These are phyloP conservation scores for Polietes domitor DNA, from an alignment of 2,888 invertebrate species.

Conservation along the genomic window DNA sequence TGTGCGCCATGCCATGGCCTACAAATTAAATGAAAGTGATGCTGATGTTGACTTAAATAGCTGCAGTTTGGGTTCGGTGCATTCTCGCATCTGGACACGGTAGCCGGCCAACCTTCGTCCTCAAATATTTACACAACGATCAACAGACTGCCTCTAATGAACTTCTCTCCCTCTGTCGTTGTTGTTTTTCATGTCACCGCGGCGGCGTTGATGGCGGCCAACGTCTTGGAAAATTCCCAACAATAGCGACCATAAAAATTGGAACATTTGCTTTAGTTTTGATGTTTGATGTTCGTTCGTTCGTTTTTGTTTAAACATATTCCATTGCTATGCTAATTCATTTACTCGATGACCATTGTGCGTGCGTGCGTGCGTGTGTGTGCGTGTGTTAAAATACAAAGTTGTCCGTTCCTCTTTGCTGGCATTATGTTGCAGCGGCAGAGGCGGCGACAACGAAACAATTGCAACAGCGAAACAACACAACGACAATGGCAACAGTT, in stretches of 20 bases:
- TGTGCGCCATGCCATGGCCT: background rate
- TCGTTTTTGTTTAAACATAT: background rate
- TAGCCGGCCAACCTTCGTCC: slow-evolving; percentile 7
- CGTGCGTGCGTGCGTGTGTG: too few relatives aligned
- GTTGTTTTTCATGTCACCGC: slow-evolving; percentile 8
- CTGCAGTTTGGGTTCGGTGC: slow-evolving; percentile 5
- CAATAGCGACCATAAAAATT: background rate
- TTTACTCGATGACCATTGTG: slow-evolving; percentile 1
- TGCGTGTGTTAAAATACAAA: background rate
- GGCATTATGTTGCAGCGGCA: slow-evolving; percentile 7
- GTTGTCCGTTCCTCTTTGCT: background rate
- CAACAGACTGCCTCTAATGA: slow-evolving; percentile 1
- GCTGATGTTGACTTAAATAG: slow-evolving; percentile 7
- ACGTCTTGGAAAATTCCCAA: slow-evolving; percentile 1
- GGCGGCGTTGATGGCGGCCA: background rate
- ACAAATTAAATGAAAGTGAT: background rate
- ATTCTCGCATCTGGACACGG: background rate
- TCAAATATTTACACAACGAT: slow-evolving; percentile 21
- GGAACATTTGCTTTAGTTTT: slow-evolving; percentile 13
- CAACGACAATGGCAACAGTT: background rate
- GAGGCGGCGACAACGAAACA: too few relatives aligned
- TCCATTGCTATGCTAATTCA: slow-evolving; percentile 3
- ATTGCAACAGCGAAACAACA: too few relatives aligned
- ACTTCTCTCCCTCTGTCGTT: too few relatives aligned
- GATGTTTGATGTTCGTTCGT: background rate